A percentile compares a stretch with the other conserved stretches of the same genome.
These are phyloP conservation scores for Eupithecia insigniata DNA, from an alignment of 2,888 invertebrate genomes.

Conservation along the genomic window DNA sequence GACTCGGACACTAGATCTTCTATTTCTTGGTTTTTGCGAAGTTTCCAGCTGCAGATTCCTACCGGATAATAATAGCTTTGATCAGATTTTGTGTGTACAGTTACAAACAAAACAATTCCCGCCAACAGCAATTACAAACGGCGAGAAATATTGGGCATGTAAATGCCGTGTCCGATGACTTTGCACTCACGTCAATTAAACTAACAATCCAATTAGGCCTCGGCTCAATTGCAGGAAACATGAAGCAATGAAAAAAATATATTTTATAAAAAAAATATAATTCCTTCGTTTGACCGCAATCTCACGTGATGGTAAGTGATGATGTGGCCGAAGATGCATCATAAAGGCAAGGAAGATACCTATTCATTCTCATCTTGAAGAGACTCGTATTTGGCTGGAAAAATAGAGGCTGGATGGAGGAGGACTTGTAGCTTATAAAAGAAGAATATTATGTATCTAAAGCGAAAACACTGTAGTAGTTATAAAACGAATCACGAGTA, in stretches of 20 bases:
- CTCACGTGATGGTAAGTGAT: too few relatives aligned
- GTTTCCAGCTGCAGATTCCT: too few relatives aligned
- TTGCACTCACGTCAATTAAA: conserved; percentile 62
- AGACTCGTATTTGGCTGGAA: too few relatives aligned
- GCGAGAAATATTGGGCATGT: conserved; percentile 31
- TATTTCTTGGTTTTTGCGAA: too few relatives aligned
- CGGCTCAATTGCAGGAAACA: conserved; percentile 56
- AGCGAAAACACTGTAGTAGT: not conserved
- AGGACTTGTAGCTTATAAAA: not conserved
- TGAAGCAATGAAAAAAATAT: conserved; percentile 25
- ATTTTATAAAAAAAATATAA: not conserved
- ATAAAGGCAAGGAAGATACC: too few relatives aligned
- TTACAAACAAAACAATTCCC: not conserved
- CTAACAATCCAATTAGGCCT: conserved; percentile 67
- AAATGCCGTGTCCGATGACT: conserved; percentile 49
- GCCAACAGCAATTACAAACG: not conserved
- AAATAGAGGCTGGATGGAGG: too few relatives aligned
- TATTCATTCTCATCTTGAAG: too few relatives aligned
- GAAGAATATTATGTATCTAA: not conserved
- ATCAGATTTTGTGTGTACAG: too few relatives aligned
- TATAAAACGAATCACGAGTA: not conserved
- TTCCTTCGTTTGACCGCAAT: too few relatives aligned
- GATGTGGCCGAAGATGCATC: too few relatives aligned
- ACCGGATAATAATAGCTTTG: too few relatives aligned
- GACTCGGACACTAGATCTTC: too few relatives aligned